phyloP scores from a whole-genome alignment of 2,797 vertebrate genomes.

The Chloroceryle amazona region DNA sequence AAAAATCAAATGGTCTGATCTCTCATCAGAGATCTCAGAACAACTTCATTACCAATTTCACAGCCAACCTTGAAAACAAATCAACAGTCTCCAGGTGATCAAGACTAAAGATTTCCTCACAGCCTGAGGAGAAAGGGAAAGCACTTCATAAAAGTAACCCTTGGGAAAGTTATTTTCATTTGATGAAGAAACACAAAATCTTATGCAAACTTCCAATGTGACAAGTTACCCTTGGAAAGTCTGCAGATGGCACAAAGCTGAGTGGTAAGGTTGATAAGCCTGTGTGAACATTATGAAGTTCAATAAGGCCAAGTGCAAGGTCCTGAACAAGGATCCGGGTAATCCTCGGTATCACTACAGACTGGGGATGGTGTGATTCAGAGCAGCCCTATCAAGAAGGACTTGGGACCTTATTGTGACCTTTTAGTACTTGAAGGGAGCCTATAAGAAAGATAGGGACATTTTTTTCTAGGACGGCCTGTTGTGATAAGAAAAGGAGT shows the following conservation, averaged over 20 bases:
- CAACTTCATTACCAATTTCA: neutral
- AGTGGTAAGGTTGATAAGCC: neutral
- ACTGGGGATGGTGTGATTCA: neutral
- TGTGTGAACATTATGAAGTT: neutral
- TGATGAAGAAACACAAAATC: neutral
- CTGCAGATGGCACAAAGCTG: neutral
- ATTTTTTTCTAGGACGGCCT: neutral
- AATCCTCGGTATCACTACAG: neutral
- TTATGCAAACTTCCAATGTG: neutral
- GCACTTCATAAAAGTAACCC: neutral
- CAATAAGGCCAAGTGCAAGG: neutral
- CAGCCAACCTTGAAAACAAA: neutral
- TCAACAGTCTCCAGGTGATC: neutral
- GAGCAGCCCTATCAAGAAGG: neutral
- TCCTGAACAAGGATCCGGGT: neutral
- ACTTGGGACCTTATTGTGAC: neutral
- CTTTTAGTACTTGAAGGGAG: neutral
- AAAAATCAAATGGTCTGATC: neutral
- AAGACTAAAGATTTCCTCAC: neutral
- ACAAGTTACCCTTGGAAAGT: neutral
- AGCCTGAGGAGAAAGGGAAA: neutral
- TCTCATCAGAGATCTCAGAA: neutral
- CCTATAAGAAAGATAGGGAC: neutral
- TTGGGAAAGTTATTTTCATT: neutral
- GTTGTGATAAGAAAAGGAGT: neutral